Percentiles rank a stretch among this genome's conserved stretches.
These are phyloP conservation scores for Myotis myotis DNA, from an alignment of 2,797 vertebrate species.

Conservation along the genomic window DNA sequence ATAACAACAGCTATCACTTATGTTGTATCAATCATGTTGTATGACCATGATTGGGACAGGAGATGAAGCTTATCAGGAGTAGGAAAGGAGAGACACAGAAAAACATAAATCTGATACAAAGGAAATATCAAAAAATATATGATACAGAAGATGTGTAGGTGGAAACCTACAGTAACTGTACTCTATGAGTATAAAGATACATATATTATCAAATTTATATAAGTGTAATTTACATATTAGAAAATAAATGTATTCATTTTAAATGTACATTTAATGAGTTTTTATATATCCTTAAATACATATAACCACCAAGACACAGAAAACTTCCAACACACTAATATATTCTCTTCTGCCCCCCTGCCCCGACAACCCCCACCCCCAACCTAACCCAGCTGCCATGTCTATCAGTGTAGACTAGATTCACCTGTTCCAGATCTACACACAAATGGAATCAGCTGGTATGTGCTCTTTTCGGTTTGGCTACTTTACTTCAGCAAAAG, in stretches of 20 bases:
- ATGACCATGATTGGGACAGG: not conserved
- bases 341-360: not conserved
- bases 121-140: not conserved
- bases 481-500: not conserved
- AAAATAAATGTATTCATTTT: not conserved
- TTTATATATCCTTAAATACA: not conserved
- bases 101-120: not conserved
- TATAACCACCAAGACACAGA: not conserved
- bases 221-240: not conserved
- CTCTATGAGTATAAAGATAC: not conserved
- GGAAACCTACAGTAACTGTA: not conserved
- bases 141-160: not conserved
- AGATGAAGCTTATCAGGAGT: not conserved
- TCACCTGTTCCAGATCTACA: not conserved
- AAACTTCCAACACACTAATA: not conserved
- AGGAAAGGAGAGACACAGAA: not conserved
- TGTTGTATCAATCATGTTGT: not conserved
- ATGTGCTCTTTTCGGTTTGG: not conserved
- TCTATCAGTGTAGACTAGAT: not conserved
- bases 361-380: not conserved
- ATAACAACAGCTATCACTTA: not conserved
- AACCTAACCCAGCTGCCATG: not conserved
- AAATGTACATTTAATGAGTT: not conserved
- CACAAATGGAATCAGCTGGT: not conserved
- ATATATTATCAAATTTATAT: not conserved